A percentile compares a stretch with the other conserved stretches of the same genome.
These are phyloP conservation scores for Petrophora chlorosata DNA, from an alignment of 2,888 invertebrate species.

Conservation along the genomic window DNA sequence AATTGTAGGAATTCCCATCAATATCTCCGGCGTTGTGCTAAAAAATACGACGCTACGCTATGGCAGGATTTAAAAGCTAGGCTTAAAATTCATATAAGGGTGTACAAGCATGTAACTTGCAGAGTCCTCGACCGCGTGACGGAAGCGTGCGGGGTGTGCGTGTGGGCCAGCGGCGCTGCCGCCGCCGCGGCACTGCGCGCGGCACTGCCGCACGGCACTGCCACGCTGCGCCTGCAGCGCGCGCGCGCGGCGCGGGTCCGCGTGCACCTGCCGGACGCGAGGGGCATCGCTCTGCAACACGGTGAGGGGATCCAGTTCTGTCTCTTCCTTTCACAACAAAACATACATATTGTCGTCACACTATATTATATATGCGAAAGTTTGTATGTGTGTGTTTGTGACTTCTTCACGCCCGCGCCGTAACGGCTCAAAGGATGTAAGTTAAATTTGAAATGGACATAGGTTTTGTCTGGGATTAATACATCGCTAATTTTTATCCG, in stretches of 20 bases:
- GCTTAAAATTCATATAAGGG: neutral
- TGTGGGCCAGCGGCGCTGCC: slow-evolving; percentile 60
- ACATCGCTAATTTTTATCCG: no score
- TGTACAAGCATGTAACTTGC: slow-evolving; percentile 1
- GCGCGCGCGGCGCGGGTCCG: slow-evolving; percentile 73
- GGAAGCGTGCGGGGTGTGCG: slow-evolving; percentile 65
- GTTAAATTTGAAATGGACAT: no score
- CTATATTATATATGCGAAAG: no score
- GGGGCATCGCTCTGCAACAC: slow-evolving; percentile 58
- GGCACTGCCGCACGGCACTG: slow-evolving; percentile 54
- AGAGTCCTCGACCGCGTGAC: slow-evolving; percentile 68
- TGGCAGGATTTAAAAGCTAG: neutral
- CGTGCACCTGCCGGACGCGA: slow-evolving; percentile 47
- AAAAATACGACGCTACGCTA: no score
- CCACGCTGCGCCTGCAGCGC: slow-evolving; percentile 44
- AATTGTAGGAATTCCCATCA: neutral
- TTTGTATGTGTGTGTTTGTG: no score
- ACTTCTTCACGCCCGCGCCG: no score
- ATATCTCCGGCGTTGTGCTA: no score
- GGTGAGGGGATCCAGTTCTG: slow-evolving; percentile 47
- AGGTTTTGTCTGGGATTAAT: no score
- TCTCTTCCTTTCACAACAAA: no score
- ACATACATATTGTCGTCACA: no score
- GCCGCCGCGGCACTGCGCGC: slow-evolving; percentile 56
- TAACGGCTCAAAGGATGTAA: no score